A percentile compares a stretch with the other conserved stretches of the same genome.
phyloP scores from a whole-genome alignment of 2,113 vertebrate species.

The Amblyornis subalaris region DNA sequence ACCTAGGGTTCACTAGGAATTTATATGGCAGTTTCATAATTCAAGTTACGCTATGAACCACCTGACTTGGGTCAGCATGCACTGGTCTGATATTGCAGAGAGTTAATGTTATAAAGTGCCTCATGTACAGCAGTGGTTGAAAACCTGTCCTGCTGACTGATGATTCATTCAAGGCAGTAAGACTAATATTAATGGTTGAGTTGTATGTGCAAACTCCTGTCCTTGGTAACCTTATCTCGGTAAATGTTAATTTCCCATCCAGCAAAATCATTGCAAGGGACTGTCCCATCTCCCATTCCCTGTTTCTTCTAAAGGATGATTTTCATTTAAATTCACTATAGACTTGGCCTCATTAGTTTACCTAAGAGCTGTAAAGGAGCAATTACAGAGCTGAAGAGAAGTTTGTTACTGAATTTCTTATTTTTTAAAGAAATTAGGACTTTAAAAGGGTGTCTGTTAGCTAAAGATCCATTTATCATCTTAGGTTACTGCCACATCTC shows the following conservation, averaged over 20 bases:
- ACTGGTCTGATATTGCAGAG: not conserved
- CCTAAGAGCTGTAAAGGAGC: not conserved
- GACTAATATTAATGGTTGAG: not conserved
- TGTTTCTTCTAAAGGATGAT: not conserved
- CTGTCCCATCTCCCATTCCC: not conserved
- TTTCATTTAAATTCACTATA: not conserved
- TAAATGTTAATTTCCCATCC: not conserved
- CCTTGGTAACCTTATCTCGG: not conserved
- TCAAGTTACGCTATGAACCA: not conserved
- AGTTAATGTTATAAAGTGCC: not conserved
- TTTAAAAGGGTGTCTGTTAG: not conserved
- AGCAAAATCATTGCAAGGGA: not conserved
- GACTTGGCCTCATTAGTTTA: not conserved
- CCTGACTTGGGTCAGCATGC: not conserved
- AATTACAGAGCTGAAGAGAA: not conserved
- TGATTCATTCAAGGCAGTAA: not conserved
- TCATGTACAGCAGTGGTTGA: not conserved
- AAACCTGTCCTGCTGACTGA: not conserved
- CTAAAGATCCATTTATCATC: not conserved
- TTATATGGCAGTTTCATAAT: not conserved
- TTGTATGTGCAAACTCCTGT: not conserved
- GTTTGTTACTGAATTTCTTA: not conserved
- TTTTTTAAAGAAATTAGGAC: not conserved
- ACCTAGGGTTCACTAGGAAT: not conserved
- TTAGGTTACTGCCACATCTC: not conserved